Evolutionary conservation across 2,888 invertebrate genomes (phyloP).

Genomic region (Agrotis exclamationis): DNA sequence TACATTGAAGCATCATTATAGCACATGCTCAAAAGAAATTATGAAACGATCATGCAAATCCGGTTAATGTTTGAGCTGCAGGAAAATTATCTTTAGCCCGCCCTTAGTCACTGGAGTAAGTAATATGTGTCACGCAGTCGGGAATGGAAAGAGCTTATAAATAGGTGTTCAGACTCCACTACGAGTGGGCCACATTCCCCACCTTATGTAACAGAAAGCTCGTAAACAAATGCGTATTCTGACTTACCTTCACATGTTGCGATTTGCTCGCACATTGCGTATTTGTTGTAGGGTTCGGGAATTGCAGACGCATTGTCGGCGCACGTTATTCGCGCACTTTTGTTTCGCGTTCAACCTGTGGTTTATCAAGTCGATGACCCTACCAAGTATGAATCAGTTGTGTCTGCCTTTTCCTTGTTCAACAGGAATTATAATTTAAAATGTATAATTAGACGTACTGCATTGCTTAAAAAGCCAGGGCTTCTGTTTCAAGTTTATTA

Average conservation of each 20-base stretch:
- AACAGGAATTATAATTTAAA: constrained; percentile 17
- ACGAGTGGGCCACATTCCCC: constrained; percentile 80
- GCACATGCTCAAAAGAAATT: constrained; percentile 51
- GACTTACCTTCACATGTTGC: constrained; percentile 65
- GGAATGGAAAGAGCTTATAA: constrained; percentile 87
- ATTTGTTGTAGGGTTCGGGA: constrained; percentile 63
- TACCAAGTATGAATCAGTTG: constrained; percentile 47
- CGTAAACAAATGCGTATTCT: constrained; percentile 84
- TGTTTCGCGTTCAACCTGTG: constrained; percentile 19
- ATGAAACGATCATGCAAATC: constrained; percentile 59
- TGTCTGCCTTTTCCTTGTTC: constrained; percentile 50
- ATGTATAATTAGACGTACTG: background rate
- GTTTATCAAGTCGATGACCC: constrained; percentile 56
- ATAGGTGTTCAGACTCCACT: constrained; percentile 79
- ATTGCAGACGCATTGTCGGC: constrained; percentile 52
- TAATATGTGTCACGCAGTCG: constrained; percentile 84
- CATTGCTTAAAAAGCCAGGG: background rate
- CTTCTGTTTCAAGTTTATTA: constrained; percentile 1
- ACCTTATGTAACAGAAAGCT: constrained; percentile 82
- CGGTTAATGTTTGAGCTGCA: constrained; percentile 65
- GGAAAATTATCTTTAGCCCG: constrained; percentile 79
- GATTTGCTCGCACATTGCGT: constrained; percentile 71
- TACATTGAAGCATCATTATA: constrained; percentile 42
- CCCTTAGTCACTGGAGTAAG: constrained; percentile 83
- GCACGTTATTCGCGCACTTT: constrained; percentile 27